Evolutionary conservation across 1,140 invertebrate species (phyloP), one percentile per base, ranked within the genome.

Genomic region (Penaeus indicus): DNA sequence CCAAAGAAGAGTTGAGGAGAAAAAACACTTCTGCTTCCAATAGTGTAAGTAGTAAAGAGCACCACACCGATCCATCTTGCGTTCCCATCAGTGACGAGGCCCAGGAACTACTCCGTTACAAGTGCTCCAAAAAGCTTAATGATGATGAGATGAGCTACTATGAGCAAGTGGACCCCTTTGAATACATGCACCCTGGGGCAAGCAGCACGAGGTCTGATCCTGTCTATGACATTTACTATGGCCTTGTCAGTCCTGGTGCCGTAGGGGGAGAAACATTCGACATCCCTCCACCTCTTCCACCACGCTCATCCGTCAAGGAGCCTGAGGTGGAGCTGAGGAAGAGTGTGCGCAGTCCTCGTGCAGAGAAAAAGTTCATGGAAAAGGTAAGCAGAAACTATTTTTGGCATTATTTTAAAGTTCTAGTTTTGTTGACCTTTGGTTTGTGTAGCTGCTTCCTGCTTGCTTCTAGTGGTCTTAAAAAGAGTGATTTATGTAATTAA

Each of bases 81-180:
- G 90, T 91, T 63, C 47, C 84, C 32, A 88, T 91, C 61, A 91
- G 90, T 61, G 75, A 90, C 47, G 90, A 91, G 63, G 90, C 90
- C 11, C 84, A 81, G 25, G 90, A 91, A 77, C 72, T 91, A 79
- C 84, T 91, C 11, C 69, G 88, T 32, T 86, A 67, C 21, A 91
- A 91, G 64, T 47, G 64, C 27, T 27, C 42, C 8, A 89, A 87
- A 47, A 25, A 27, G 19, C 54, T 69, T 16, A 75, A 77, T 38
- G 90, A 91, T 75, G 90, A 91, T 72, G 90, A 91, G 61, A 78
- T 88, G 83, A 91, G 90, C 79, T 91, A 91, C 81, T 91, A 91
- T 67, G 90, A 91, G 60, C 89, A 90, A 32, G 90, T 90, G 10
- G 91, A 91, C 64, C 91, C 91, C 32, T 91, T 91, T 82, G 87